These are phyloP conservation scores for Prunella fulvescens DNA, from an alignment of 2,113 vertebrate genomes.

Conservation along the genomic window DNA sequence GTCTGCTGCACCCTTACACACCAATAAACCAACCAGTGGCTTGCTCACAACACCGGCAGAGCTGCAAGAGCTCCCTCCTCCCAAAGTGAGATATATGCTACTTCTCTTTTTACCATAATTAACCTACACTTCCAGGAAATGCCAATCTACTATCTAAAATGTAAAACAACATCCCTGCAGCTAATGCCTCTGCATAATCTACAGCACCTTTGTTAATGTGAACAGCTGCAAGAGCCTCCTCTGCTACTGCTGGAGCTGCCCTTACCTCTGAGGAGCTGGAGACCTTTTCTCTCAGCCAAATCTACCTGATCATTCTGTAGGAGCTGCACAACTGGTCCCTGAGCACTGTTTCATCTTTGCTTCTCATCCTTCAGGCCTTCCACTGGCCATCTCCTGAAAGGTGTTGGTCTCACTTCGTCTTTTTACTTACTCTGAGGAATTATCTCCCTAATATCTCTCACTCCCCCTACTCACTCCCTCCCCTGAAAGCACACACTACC, in stretches of 20 bases:
- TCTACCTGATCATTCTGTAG: not conserved
- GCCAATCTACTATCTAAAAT: not conserved
- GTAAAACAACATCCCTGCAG: not conserved
- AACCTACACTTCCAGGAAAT: not conserved
- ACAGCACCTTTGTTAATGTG: not conserved
- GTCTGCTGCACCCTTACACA: not conserved
- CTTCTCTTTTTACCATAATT: not conserved
- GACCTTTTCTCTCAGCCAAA: not conserved
- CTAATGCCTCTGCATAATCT: not conserved
- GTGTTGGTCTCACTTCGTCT: not conserved
- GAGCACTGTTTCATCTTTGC: not conserved
- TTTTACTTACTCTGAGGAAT: not conserved
- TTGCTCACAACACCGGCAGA: accelerated
- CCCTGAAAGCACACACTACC: not conserved
- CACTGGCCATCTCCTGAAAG: not conserved
- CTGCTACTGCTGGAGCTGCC: not conserved
- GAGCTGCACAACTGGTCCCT: not conserved
- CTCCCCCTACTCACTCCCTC: not conserved
- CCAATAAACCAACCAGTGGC: not conserved
- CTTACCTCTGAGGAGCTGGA: not conserved
- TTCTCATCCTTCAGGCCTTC: not conserved
- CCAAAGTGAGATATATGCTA: not conserved
- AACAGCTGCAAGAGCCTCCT: not conserved
- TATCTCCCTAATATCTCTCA: not conserved
- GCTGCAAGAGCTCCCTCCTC: not conserved